These are phyloP conservation scores for Phaonia tiefii DNA, from an alignment of 2,888 invertebrate genomes.

Conservation along the genomic window DNA sequence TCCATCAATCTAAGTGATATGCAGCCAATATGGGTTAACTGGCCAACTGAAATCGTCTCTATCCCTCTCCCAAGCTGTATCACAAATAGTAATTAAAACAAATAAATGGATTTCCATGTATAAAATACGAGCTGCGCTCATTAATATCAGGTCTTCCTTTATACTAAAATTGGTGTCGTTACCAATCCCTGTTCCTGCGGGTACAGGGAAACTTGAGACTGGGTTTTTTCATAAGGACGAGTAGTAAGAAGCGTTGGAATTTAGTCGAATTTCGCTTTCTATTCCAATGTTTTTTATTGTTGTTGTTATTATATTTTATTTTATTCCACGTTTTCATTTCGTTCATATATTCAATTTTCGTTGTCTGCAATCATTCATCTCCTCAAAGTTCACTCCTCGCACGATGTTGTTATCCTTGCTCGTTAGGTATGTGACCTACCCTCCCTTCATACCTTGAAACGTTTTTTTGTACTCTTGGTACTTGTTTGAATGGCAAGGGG, in stretches of 20 bases:
- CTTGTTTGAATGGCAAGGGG: background rate
- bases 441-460: too few relatives aligned
- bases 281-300: background rate
- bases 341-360: slow-evolving; percentile 1
- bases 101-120: background rate
- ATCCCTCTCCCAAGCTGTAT: background rate
- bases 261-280: background rate
- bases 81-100: background rate
- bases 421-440: background rate
- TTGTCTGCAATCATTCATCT: slow-evolving; percentile 16
- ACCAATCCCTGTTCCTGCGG: background rate
- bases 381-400: too few relatives aligned
- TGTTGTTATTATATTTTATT: background rate
- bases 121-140: background rate
- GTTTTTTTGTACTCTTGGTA: background rate
- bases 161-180: background rate
- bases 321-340: background rate
- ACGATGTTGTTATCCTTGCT: background rate
- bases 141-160: slow-evolving; percentile 14
- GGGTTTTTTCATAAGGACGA: slow-evolving; percentile 19
- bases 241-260: background rate
- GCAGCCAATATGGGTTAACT: too few relatives aligned
- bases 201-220: slow-evolving; percentile 2
- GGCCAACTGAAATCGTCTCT: background rate
- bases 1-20: too few relatives aligned